Conservation (phyloP, 2,888 invertebrate genomes). For the Limnephilus marmoratus region DNA sequence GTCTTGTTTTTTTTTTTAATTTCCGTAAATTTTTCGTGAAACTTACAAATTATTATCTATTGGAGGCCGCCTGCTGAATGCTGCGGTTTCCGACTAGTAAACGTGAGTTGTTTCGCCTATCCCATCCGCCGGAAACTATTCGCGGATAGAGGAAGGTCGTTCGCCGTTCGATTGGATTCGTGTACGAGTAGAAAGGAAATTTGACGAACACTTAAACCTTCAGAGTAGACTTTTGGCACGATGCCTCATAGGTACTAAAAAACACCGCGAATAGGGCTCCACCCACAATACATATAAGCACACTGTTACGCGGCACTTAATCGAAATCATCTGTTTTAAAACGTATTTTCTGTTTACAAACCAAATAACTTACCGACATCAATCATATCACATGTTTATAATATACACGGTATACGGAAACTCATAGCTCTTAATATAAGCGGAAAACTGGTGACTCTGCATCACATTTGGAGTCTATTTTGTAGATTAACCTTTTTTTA, state of each 20-base stretch:
- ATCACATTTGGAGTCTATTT: too few relatives aligned
- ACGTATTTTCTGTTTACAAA: too few relatives aligned
- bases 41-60: neutral
- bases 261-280: neutral
- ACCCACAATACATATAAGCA: neutral
- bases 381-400: too few relatives aligned
- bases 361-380: too few relatives aligned
- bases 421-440: too few relatives aligned
- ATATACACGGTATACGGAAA: too few relatives aligned
- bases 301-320: neutral
- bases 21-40: neutral
- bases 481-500: too few relatives aligned
- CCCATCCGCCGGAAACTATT: neutral
- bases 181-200: neutral
- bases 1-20: neutral
- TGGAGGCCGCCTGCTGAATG: neutral
- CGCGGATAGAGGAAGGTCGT: neutral
- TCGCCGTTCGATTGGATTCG: neutral
- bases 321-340: neutral
- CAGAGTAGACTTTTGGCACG: neutral
- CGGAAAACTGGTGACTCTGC: too few relatives aligned
- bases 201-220: neutral
- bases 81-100: neutral
- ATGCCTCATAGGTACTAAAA: neutral
- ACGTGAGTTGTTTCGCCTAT: neutral